Evolutionary conservation across 2,113 vertebrate species (phyloP).

Genomic region (Ammodytes marinus): DNA sequence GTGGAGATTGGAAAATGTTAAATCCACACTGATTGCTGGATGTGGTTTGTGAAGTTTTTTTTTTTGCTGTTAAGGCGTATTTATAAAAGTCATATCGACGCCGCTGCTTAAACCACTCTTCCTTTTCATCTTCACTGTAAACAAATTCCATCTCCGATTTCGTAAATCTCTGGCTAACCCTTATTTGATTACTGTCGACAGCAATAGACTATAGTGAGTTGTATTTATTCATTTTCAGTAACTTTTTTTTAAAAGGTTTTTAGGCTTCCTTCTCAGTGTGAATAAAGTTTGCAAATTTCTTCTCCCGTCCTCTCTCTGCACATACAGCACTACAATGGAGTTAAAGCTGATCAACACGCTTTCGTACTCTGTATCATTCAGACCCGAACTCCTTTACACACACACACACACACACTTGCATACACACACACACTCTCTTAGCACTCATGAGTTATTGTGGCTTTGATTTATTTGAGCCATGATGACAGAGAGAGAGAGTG

Average conservation of each 20-base stretch:
- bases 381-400: slow-evolving; percentile 1
- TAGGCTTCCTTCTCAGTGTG: slow-evolving; percentile 2
- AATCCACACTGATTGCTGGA: slow-evolving; percentile 38
- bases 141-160: slow-evolving; percentile 19
- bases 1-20: slow-evolving; percentile 44
- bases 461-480: slow-evolving; percentile 74
- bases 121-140: slow-evolving; percentile 40
- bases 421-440: slow-evolving; percentile 11
- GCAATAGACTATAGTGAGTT: slow-evolving; percentile 15
- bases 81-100: slow-evolving; percentile 36
- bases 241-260: slow-evolving; percentile 26
- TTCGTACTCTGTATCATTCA: slow-evolving; percentile 26
- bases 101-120: slow-evolving; percentile 20
- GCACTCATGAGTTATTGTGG: slow-evolving; percentile 75
- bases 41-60: slow-evolving; percentile 35
- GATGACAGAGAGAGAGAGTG: slow-evolving; percentile 55
- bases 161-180: slow-evolving; percentile 29
- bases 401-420: slow-evolving; percentile 29
- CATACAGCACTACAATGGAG: slow-evolving; percentile 24
- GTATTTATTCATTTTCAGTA: slow-evolving; percentile 32
- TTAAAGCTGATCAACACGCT: slow-evolving; percentile 42
- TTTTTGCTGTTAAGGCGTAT: slow-evolving; percentile 17
- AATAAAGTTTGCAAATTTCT: slow-evolving; percentile 12
- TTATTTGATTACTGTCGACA: slow-evolving; percentile 51
- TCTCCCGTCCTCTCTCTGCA: slow-evolving; percentile 18